Conservation (phyloP, 1,140 invertebrate genomes). For the Epicauta chinensis region DNA sequence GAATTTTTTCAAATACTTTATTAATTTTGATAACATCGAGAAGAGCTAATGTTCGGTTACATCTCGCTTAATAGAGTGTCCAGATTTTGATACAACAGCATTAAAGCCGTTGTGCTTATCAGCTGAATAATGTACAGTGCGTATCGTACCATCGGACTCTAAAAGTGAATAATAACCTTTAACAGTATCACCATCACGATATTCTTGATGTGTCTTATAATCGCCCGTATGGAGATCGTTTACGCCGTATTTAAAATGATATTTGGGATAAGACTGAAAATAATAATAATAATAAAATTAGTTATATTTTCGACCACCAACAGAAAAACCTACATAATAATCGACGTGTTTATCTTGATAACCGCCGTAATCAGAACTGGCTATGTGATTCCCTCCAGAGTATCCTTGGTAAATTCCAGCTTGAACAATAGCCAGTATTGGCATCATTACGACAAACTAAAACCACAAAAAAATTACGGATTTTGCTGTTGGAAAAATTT, state of each 20-base stretch:
- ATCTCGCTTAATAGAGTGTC: neutral
- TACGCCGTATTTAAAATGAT: constrained; percentile 61
- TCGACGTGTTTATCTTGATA: neutral
- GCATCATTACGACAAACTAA: too few relatives aligned
- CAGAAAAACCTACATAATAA: neutral
- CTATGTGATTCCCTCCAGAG: too few relatives aligned
- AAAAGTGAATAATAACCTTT: neutral
- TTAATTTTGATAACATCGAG: too few relatives aligned
- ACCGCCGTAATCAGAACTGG: too few relatives aligned
- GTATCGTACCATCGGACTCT: constrained; percentile 8
- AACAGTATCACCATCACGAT: constrained; percentile 1
- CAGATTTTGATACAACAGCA: neutral
- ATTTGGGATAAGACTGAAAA: constrained; percentile 53
- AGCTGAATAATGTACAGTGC: constrained; percentile 6
- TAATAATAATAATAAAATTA: neutral
- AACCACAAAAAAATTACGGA: too few relatives aligned
- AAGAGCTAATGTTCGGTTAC: neutral
- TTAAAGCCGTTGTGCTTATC: constrained; percentile 5
- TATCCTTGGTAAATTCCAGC: too few relatives aligned
- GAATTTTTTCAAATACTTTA: too few relatives aligned
- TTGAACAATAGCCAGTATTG: too few relatives aligned
- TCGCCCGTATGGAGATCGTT: constrained; percentile 62
- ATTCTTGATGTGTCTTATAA: constrained; percentile 47
- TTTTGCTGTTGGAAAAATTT: too few relatives aligned
- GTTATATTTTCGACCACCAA: neutral